Evolutionary conservation across 2,113 vertebrate genomes (phyloP), one percentile per base, ranked within the genome.

Genomic region (Naja naja): DNA sequence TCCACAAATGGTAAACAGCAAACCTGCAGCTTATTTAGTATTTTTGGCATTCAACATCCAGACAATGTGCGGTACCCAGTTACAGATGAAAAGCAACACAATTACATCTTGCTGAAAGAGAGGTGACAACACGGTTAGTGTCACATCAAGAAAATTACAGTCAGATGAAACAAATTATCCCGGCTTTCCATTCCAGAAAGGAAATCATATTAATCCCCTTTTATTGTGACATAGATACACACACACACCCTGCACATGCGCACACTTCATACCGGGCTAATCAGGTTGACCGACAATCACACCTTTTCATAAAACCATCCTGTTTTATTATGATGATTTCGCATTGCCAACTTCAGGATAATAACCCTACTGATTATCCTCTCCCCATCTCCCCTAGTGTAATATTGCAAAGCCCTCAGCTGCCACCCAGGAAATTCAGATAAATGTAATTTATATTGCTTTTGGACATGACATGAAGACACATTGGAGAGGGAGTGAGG

Each of bases 141-240:
- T 69, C 89, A 95, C 91, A 94, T 90, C 87, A 52, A 11, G 89
- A 93, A 60, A 96, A 96, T 91, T 96, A 60, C 89, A 96, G 85
- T 55, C 0, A 93, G 54, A 94, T 69, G 56, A 95, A 97, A 95
- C 30, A 91, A 81, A 94, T 96, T 96, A 92, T 16, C 58, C 22
- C 22, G 58, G 69, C 16, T 96, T 97, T 94, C 47, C 47, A 95
- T 91, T 96, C 94, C 93, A 54, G 92, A 91, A 91, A 81, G 89
- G 90, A 93, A 95, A 94, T 94, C 45, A 43, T 93, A 30, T 45
- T 58, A 25, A 39, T 34, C 22, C 34, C 6, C 43, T 4, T 47
- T 23, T 27, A 27, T 87, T 43, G 94, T 93, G 69, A 39, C 69
- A 39, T 20, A 39, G n/a, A 81, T 3, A 69, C 4, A 81, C 34